A percentile compares a stretch with the other conserved stretches of the same genome.
Evolutionary conservation across 1,140 invertebrate species (phyloP).

Genomic region (Drosophila aff.): DNA sequence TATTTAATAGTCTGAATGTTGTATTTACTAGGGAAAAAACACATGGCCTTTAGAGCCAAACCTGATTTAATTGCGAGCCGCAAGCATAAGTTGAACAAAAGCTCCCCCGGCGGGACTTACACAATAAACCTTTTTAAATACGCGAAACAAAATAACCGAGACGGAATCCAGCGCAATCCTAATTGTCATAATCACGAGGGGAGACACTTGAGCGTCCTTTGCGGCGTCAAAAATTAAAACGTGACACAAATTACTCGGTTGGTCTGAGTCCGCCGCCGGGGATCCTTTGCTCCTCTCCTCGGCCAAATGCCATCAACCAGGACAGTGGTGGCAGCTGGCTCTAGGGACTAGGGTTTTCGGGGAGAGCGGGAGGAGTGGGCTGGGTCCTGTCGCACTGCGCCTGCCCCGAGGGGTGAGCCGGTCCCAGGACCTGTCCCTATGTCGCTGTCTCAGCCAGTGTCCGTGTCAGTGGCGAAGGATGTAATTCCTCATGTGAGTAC

Average conservation of each 20-base stretch:
- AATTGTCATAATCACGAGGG: conserved; percentile 75
- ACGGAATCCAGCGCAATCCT: conserved; percentile 56
- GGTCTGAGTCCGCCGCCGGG: conserved; percentile 25
- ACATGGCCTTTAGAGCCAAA: background rate
- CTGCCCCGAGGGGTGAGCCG: conserved; percentile 53
- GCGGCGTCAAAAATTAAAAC: conserved; percentile 78
- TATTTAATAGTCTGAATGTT: background rate
- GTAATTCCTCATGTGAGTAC: conserved; percentile 49
- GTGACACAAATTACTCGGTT: conserved; percentile 77
- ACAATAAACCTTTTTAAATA: conserved; percentile 63
- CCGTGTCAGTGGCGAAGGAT: conserved; percentile 39
- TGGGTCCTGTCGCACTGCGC: conserved; percentile 63
- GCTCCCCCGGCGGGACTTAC: conserved; percentile 30
- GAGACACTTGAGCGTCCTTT: conserved; percentile 60
- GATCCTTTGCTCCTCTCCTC: conserved; percentile 18
- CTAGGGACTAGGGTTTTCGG: background rate
- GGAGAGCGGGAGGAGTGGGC: conserved; percentile 7
- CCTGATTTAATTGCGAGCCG: conserved; percentile 20
- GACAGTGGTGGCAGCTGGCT: conserved; percentile 24
- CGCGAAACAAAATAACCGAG: conserved; percentile 29
- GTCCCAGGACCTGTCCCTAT: conserved; percentile 14
- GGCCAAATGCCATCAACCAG: conserved; percentile 65
- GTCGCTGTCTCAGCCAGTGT: conserved; percentile 22
- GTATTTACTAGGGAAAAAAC: background rate
- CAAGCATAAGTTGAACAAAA: conserved; percentile 36